These are phyloP conservation scores for Chiloscyllium punctatum DNA, from an alignment of 2,797 vertebrate species.

Conservation along the genomic window DNA sequence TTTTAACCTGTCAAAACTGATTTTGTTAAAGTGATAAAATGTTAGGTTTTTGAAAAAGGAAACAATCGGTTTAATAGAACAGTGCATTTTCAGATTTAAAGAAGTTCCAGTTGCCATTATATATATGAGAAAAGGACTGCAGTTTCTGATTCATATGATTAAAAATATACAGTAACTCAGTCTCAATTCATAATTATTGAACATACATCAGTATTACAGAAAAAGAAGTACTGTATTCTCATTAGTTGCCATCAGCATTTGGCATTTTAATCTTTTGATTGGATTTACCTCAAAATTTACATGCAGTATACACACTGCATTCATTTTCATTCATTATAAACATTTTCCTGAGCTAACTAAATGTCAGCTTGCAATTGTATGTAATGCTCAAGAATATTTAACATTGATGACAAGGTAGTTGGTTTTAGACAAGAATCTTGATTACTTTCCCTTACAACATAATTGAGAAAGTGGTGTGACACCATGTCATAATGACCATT, in stretches of 20 bases:
- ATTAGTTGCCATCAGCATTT: constrained; percentile 1
- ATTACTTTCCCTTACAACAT: no score
- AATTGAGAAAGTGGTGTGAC: neutral
- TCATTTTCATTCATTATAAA: constrained; percentile 12
- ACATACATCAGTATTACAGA: constrained; percentile 24
- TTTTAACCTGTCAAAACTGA: constrained; percentile 21
- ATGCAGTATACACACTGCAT: neutral
- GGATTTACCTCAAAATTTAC: neutral
- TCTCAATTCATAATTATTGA: neutral
- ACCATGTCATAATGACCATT: neutral
- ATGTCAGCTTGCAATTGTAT: neutral
- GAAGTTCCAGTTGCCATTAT: neutral
- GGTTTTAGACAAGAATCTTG: neutral
- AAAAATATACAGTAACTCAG: constrained; percentile 18
- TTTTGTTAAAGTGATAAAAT: neutral
- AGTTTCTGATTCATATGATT: constrained; percentile 1
- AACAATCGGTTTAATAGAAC: constrained; percentile 12
- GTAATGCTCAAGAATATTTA: neutral
- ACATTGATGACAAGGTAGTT: neutral
- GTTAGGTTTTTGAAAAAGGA: neutral
- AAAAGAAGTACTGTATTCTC: neutral
- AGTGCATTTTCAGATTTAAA: neutral
- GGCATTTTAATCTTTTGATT: constrained; percentile 8
- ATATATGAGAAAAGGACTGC: neutral
- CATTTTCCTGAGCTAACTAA: neutral